Evolutionary conservation across 2,113 vertebrate genomes (phyloP).

Genomic region (Gobiocypris rarus): DNA sequence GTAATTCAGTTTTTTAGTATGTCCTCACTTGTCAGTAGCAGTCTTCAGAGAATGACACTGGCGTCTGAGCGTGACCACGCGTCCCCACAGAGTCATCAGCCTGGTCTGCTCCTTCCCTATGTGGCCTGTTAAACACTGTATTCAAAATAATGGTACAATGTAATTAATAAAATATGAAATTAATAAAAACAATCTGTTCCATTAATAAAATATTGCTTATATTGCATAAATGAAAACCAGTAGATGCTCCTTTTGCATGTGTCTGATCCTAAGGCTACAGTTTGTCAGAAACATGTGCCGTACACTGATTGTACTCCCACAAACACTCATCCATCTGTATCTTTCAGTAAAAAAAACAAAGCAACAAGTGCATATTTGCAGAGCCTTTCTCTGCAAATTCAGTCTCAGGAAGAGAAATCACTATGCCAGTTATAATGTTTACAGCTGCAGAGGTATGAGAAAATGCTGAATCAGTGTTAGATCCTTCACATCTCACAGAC

Average conservation of each 20-base stretch:
- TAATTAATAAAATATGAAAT: background rate
- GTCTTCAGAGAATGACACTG: conserved; percentile 85
- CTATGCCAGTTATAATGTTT: background rate
- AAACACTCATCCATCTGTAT: conserved; percentile 15
- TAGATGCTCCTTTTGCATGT: background rate
- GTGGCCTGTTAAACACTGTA: conserved; percentile 75
- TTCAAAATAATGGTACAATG: background rate
- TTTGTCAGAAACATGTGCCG: background rate
- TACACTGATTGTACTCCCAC: background rate
- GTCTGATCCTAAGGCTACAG: background rate
- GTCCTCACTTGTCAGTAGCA: conserved; percentile 84
- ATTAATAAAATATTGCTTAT: background rate
- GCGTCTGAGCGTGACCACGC: conserved; percentile 80
- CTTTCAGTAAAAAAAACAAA: conserved; percentile 7
- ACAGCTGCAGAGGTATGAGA: background rate
- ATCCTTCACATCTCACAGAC: background rate
- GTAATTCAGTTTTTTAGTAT: background rate
- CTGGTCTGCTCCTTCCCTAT: conserved; percentile 74
- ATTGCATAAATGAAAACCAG: background rate
- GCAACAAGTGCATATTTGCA: background rate
- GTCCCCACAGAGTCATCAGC: conserved; percentile 81
- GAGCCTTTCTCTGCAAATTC: background rate
- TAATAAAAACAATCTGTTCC: background rate
- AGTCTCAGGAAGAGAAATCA: background rate
- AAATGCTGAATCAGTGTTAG: background rate